A percentile compares a stretch with the other conserved stretches of the same genome.
These are phyloP conservation scores for Cephalopachus bancanus DNA, from an alignment of 2,797 vertebrate genomes.

Conservation along the genomic window DNA sequence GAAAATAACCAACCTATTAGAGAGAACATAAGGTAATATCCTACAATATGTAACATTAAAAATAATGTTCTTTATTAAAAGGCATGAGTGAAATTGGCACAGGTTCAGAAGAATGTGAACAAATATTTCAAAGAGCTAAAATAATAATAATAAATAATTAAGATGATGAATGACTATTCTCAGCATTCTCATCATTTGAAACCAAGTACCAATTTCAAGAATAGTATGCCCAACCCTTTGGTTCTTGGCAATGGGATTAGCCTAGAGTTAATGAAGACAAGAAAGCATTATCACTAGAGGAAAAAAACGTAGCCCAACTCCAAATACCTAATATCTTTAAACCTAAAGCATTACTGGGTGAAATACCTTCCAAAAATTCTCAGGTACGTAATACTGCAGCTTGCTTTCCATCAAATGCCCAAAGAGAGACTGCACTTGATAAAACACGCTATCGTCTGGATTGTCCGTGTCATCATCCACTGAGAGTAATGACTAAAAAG, in stretches of 20 bases:
- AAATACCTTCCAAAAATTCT: constrained; percentile 99
- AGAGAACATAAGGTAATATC: not conserved
- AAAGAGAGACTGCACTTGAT: constrained; percentile 98
- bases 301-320: not conserved
- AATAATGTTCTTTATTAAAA: constrained; percentile 38
- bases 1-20: not conserved
- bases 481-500: constrained; percentile 94
- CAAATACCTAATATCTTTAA: constrained; percentile 3
- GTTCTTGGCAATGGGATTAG: not conserved
- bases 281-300: not conserved
- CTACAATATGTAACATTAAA: not conserved
- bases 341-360: not conserved
- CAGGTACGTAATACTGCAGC: constrained; percentile 98
- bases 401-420: constrained; percentile 99
- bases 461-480: constrained; percentile 98
- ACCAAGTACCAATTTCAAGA: not conserved
- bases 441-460: constrained; percentile 99
- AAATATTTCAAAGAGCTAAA: constrained; percentile 53
- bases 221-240: not conserved
- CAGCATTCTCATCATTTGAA: not conserved
- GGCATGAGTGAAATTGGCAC: not conserved
- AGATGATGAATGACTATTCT: constrained; percentile 29
- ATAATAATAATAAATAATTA: constrained; percentile 53
- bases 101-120: constrained; percentile 9
- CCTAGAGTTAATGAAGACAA: not conserved